Base-by-base conservation (phyloP, 2,888 invertebrate genomes). In the Tyria jacobaeae region DNA sequence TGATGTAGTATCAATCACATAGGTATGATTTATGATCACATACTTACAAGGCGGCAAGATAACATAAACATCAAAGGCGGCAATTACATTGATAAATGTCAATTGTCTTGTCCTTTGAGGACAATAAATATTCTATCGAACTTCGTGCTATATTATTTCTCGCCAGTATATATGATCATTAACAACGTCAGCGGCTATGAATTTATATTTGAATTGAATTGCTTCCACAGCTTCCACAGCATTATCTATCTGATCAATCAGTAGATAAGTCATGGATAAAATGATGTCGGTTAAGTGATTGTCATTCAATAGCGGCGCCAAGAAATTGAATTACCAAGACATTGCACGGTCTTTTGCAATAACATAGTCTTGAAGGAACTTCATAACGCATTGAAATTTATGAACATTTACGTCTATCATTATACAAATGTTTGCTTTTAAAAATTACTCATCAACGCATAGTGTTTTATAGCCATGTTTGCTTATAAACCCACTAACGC, bases 51-150 rank as follows among this genome's bases (percentile, higher is more conserved):
- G 82, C 88, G 87, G 85, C 84, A 76, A 88, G 91, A 92, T 91
- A 92, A 87, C 83, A 89, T 91, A 89, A 84, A 91, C 88, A 89
- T 92, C 92, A 92, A 92, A 92, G 90, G 90, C 91, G 90, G 90
- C 88, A 88, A 89, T 89, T 89, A 87, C 84, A 81, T 82, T 91
- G 91, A 92, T 92, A 91, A 92, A 92, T 89, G 90, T 90, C 91
- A 89, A 92, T 92, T 91, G 91, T 90, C 87, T 90, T 91, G 91
- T 91, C 91, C 88, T 88, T 83, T 81, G 82, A 80, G 78, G 81
- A 89, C 90, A 91, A 92, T 92, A 91, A 91, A 91, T 90, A 88
- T 84, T 81, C 80, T 86, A 87, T 86, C 87, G 84, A 85, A 84
- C 83, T 81, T 82, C 80, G 88, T 89, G 88, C 88, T 85, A 90